A percentile compares a stretch with the other conserved stretches of the same genome.
Evolutionary conservation across 2,888 invertebrate species (phyloP).

Genomic region (Apodemia duryi): DNA sequence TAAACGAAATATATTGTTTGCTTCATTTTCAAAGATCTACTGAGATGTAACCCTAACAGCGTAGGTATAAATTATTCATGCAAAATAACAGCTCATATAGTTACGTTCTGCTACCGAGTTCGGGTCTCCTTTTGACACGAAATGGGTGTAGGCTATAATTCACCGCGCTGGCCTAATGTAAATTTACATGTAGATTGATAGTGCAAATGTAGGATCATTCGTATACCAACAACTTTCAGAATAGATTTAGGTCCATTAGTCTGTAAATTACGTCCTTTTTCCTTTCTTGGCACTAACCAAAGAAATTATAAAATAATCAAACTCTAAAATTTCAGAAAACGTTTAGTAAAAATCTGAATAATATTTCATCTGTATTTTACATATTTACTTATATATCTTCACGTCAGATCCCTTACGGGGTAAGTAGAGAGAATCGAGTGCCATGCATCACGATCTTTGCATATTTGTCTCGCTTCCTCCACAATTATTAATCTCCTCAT

Average conservation of each 20-base stretch:
- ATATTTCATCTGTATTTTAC: too few relatives aligned
- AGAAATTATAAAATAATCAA: too few relatives aligned
- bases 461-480: too few relatives aligned
- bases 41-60: slow-evolving; percentile 3
- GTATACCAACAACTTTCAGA: not conserved
- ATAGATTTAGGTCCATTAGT: not conserved
- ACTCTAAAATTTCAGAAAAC: too few relatives aligned
- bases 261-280: too few relatives aligned
- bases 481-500: too few relatives aligned
- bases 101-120: not conserved
- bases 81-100: slow-evolving; percentile 9
- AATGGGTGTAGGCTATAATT: slow-evolving; percentile 8
- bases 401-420: too few relatives aligned
- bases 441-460: too few relatives aligned
- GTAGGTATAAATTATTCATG: slow-evolving; percentile 1
- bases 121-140: slow-evolving; percentile 12
- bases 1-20: not conserved
- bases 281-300: too few relatives aligned
- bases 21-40: slow-evolving; percentile 2
- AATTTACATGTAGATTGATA: slow-evolving; percentile 3
- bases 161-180: not conserved
- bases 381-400: too few relatives aligned
- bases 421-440: too few relatives aligned
- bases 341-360: too few relatives aligned
- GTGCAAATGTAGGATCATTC: slow-evolving; percentile 4